Evolutionary conservation across 2,797 vertebrate genomes (phyloP), one percentile per base, ranked within the genome.

Genomic region (Pseudochirops cupreus): DNA sequence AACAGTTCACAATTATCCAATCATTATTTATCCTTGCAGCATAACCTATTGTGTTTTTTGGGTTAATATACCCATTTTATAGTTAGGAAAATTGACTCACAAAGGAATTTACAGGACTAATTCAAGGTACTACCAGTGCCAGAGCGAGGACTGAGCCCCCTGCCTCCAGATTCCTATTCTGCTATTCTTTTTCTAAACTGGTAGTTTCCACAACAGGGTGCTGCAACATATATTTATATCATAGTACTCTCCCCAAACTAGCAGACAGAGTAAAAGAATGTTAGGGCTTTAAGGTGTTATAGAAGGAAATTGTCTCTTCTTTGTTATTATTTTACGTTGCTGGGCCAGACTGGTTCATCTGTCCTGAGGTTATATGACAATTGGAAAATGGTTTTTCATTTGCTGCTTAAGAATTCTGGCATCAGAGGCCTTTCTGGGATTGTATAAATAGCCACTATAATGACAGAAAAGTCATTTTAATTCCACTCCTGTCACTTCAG

Each of bases 341-440:
- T n/a, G 67, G 57, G 24, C 94, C 91, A 56, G 94, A 89, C 94
- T 91, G 74, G 74, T 59, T 56, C 33, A 1, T 93, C 52, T 91
- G 52, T 58, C 46, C 56, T 54, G 62, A 87, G 33, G 46, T 92
- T 74, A 53, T 0, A 0, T 18, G 46, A 95, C 92, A 53, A 10
- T 91, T 96, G 57, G 94, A 96, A 87, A 33, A 92, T 31, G 31
- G 18, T 7, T 39, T 95, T 90, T 91, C 39, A 94, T 95, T 97
- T 96, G 90, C 24, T 56, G 92, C 56, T 90, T 93, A 0, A 93
- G 58, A 67, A 50, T 90, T 93, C 6, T 53, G 58, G 90, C 92
- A n/a, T 11, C 59, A 39, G 90, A 94, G 91, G 29, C 5, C 58
- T 95, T 92, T 57, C 92, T 93, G 21, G 12, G 46, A 94, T 31